Conservation (phyloP, 2,797 vertebrate genomes). For the Brachymystax lenok region DNA sequence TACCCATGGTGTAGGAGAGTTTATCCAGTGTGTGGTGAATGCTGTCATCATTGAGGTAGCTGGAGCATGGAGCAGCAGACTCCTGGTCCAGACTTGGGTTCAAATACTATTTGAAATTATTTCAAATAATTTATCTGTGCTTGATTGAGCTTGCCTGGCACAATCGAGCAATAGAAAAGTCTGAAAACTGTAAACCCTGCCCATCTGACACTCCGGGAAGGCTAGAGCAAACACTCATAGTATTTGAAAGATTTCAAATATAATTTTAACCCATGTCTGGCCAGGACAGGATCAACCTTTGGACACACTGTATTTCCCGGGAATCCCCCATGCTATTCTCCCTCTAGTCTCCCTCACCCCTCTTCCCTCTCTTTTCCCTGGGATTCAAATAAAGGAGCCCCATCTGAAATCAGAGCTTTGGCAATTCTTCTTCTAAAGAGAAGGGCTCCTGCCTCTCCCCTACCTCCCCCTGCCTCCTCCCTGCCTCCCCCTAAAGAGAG, state of each 20-base stretch:
- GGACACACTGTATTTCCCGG: slow-evolving; percentile 33
- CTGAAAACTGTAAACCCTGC: not conserved
- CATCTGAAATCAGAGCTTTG: slow-evolving; percentile 59
- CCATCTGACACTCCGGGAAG: not conserved
- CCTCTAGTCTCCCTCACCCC: slow-evolving; percentile 34
- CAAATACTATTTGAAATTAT: not conserved
- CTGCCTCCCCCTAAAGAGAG: not conserved
- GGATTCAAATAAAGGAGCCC: slow-evolving; percentile 57
- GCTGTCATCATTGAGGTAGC: slow-evolving; percentile 47
- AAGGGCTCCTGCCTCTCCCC: not conserved
- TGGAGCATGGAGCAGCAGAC: slow-evolving; percentile 51
- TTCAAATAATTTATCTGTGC: not conserved
- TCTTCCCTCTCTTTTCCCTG: slow-evolving; percentile 32
- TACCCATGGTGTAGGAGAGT: slow-evolving; percentile 15
- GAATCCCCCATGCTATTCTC: slow-evolving; percentile 17
- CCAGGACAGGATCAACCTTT: slow-evolving; percentile 65
- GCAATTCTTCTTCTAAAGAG: slow-evolving; percentile 53
- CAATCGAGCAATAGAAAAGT: not conserved
- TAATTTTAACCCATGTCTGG: not conserved
- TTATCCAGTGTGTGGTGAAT: slow-evolving; percentile 16
- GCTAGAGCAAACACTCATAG: not conserved
- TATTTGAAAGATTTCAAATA: not conserved
- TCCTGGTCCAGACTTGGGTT: slow-evolving; percentile 26
- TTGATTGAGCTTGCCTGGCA: not conserved
- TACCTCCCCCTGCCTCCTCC: not conserved